Conservation (phyloP, 2,113 vertebrate species). For the Oncorhynchus tshawytscha region DNA sequence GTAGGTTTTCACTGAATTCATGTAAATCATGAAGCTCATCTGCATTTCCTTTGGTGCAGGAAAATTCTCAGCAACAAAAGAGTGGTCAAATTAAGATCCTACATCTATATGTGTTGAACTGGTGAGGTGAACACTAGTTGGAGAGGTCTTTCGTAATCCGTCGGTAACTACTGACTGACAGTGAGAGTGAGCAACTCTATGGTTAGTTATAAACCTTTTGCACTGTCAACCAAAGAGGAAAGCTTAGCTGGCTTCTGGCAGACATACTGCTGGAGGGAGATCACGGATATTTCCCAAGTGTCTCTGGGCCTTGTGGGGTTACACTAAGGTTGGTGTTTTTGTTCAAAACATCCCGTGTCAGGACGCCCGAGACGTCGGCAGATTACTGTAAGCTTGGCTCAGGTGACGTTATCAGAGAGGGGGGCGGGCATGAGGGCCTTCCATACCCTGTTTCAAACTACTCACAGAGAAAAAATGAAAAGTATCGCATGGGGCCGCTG, state of each 20-base stretch:
- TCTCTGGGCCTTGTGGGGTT: conserved; percentile 52
- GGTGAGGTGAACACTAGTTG: neutral
- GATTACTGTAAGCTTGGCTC: conserved; percentile 73
- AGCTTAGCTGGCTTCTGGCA: neutral
- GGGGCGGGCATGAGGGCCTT: conserved; percentile 65
- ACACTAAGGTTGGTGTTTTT: conserved; percentile 70
- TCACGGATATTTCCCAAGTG: conserved; percentile 56
- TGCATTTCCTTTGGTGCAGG: too few species aligned
- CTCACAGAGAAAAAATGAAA: conserved; percentile 39
- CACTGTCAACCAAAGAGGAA: conserved; percentile 9
- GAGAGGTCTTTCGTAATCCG: conserved; percentile 8
- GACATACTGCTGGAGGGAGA: conserved; percentile 44
- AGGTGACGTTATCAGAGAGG: conserved; percentile 56
- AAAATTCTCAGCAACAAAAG: too few species aligned
- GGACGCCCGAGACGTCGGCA: conserved; percentile 57
- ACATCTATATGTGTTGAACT: neutral
- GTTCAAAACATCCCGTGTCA: conserved; percentile 70
- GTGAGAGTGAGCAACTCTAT: neutral
- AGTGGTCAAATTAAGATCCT: too few species aligned
- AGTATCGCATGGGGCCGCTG: conserved; percentile 62
- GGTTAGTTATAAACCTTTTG: conserved; percentile 10
- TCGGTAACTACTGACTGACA: conserved; percentile 2
- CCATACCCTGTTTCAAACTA: conserved; percentile 58
- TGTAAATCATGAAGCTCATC: too few species aligned
- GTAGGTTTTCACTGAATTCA: too few species aligned